These are phyloP conservation scores for Bos taurus DNA, from an alignment of 2,113 vertebrate genomes.

Conservation along the genomic window ARS-UCD2.0 NC_037332.1:101386501-101387000, in stretches of 20 bases:
- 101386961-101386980: neutral
- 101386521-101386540: neutral
- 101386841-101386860: neutral
- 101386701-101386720: neutral
- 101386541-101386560: neutral
- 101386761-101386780: neutral
- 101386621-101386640: neutral
- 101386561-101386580: neutral
- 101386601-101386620: neutral
- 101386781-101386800: neutral
- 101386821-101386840: neutral
- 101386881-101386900: neutral
- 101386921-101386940: neutral
- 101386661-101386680: neutral
- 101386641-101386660: neutral
- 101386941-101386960: neutral
- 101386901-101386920: neutral
- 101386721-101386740: neutral
- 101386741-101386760: neutral
- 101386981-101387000: neutral
- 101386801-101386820: neutral
- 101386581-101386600: neutral
- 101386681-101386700: neutral
- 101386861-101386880: neutral
- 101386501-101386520: neutral